Conservation (phyloP, 2,113 vertebrate species). For the Pelobates fuscus region DNA sequence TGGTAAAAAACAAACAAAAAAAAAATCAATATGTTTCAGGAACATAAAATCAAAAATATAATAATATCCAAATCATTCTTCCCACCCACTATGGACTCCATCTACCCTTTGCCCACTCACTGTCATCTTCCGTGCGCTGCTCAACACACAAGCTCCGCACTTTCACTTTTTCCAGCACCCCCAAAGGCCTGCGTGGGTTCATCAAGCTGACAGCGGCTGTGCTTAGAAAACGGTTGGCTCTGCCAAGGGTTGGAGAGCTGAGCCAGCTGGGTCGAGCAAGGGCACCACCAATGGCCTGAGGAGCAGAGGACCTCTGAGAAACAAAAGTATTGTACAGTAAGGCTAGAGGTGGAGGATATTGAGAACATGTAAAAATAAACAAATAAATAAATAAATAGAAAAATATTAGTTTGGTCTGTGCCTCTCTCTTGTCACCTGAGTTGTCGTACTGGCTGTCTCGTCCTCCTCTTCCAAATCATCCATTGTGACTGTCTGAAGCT, state of each 20-base stretch:
- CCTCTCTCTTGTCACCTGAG: constrained; percentile 70
- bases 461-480: constrained; percentile 96
- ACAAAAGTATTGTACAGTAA: constrained; percentile 6
- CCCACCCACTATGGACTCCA: no score
- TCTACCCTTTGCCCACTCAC: constrained; percentile 72
- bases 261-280: constrained; percentile 90
- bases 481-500: constrained; percentile 91
- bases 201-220: constrained; percentile 92
- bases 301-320: constrained; percentile 79
- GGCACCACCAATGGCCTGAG: constrained; percentile 82
- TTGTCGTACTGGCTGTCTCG: constrained; percentile 73
- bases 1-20: no score
- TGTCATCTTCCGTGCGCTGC: constrained; percentile 92
- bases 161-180: constrained; percentile 86
- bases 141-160: constrained; percentile 84
- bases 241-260: constrained; percentile 92
- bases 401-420: no score
- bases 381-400: neutral
- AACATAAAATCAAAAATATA: no score
- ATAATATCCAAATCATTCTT: no score
- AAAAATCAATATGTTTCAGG: no score
- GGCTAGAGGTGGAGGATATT: neutral
- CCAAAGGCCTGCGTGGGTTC: constrained; percentile 87
- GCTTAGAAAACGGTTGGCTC: constrained; percentile 95
- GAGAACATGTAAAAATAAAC: neutral